Evolutionary conservation across 2,797 vertebrate species (phyloP).

Genomic region (Perodicticus potto): DNA sequence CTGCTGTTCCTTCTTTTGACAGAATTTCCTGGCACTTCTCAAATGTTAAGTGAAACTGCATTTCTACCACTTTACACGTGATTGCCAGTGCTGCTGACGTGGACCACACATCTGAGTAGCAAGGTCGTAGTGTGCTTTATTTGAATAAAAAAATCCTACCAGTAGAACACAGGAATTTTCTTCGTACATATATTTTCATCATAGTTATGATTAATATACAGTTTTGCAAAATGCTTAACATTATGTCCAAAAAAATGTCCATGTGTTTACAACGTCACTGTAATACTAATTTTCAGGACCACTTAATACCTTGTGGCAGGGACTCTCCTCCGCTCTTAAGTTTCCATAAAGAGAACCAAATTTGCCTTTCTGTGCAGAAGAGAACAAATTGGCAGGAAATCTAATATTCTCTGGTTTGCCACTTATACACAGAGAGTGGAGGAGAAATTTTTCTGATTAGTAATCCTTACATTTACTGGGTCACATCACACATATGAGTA

Average conservation of each 20-base stretch:
- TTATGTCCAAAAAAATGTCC: background rate
- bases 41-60: background rate
- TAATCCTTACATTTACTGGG: background rate
- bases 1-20: background rate
- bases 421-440: background rate
- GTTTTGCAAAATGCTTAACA: background rate
- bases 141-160: background rate
- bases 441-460: background rate
- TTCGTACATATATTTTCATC: background rate
- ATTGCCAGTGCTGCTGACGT: background rate
- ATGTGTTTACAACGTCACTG: background rate
- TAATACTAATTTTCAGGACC: background rate
- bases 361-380: background rate
- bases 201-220: background rate
- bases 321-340: background rate
- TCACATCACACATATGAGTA: background rate
- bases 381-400: background rate
- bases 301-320: background rate
- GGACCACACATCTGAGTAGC: background rate
- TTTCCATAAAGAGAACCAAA: background rate
- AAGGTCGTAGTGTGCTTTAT: background rate
- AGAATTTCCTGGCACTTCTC: background rate
- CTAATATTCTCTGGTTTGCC: background rate
- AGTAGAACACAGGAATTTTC: background rate
- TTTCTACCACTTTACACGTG: background rate